These are phyloP conservation scores for Eurois occulta DNA, from an alignment of 2,888 invertebrate genomes.

Conservation along the genomic window DNA sequence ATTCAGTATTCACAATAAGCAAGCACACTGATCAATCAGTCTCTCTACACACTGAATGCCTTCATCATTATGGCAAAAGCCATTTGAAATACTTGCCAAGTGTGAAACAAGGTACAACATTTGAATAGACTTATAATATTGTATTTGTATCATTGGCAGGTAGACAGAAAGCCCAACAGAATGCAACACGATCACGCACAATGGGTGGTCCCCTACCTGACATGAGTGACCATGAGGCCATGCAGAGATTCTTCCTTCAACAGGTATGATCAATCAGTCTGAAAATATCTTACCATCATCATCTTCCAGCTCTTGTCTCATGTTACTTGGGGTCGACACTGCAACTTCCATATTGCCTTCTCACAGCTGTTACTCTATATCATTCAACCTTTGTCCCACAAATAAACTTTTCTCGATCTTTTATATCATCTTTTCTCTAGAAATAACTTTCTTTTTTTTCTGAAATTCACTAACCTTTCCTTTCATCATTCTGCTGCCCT, in stretches of 20 bases:
- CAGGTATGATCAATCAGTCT: constrained; percentile 75
- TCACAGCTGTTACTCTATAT: not conserved
- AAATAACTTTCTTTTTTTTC: not conserved
- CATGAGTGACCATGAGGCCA: constrained; percentile 97
- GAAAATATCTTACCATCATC: not conserved
- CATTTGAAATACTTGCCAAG: not conserved
- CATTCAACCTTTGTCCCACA: not conserved
- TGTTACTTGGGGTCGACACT: not conserved
- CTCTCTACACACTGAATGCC: not conserved
- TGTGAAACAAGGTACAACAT: no score
- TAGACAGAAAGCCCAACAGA: constrained; percentile 91
- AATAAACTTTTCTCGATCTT: no score
- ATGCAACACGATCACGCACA: constrained; percentile 81
- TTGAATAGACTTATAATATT: not conserved
- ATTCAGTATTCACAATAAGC: not conserved
- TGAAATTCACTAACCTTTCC: not conserved
- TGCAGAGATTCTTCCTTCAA: constrained; percentile 95
- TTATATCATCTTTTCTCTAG: not conserved
- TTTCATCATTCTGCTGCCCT: no score
- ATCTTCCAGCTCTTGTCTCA: no score
- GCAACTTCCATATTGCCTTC: not conserved
- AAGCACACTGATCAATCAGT: not conserved
- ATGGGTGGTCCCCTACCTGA: constrained; percentile 93
- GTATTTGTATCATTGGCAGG: constrained; percentile 82
- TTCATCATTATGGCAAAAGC: not conserved